Evolutionary conservation across 2,113 vertebrate genomes (phyloP).

Genomic region (Hippotragus niger): DNA sequence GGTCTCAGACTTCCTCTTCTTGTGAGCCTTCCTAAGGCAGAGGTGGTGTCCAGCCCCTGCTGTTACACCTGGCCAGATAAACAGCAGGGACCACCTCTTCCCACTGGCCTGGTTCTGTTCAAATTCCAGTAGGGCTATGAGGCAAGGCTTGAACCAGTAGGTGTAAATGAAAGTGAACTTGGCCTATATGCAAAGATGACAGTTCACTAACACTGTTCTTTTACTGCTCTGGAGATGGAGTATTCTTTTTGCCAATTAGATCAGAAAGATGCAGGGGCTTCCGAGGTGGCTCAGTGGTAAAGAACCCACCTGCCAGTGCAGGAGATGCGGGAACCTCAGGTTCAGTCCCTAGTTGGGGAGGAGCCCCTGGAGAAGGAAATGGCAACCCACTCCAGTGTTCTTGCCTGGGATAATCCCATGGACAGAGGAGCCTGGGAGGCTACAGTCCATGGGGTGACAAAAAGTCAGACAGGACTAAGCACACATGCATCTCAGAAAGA

Average conservation of each 20-base stretch:
- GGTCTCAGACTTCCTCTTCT: neutral
- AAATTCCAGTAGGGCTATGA: neutral
- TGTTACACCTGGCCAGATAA: neutral
- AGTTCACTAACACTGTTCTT: neutral
- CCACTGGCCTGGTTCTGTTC: fast-evolving
- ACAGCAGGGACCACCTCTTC: neutral
- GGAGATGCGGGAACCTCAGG: neutral
- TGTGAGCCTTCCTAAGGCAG: neutral
- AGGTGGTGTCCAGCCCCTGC: fast-evolving
- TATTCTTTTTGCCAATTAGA: neutral
- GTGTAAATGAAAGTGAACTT: neutral
- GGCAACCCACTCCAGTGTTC: neutral
- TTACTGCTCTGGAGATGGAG: neutral
- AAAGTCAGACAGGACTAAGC: neutral
- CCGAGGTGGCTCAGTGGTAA: neutral
- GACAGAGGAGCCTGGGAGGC: neutral
- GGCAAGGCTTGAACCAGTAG: no score
- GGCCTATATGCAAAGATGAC: neutral
- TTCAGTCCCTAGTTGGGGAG: neutral
- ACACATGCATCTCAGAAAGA: neutral
- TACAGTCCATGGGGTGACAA: neutral
- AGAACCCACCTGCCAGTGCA: neutral
- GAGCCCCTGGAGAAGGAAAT: neutral
- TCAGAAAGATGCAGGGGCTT: neutral
- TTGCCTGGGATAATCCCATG: neutral